phyloP scores from a whole-genome alignment of 2,888 invertebrate species.

The Drosophila testacea region DNA sequence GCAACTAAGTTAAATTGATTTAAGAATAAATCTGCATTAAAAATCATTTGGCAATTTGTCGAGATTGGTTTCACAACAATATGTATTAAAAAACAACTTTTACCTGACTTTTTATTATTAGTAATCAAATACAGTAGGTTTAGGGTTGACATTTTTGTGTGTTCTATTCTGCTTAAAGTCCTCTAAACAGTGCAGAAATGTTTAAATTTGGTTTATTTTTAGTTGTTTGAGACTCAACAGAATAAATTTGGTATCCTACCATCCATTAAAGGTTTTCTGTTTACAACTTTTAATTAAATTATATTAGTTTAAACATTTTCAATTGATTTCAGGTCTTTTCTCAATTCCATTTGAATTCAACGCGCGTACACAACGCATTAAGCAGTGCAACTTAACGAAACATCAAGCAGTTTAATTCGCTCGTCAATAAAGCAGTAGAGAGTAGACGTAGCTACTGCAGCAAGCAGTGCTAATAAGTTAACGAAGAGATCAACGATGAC shows the following conservation, averaged over 20 bases:
- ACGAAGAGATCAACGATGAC: conserved; percentile 46
- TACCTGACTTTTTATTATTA: too few species aligned
- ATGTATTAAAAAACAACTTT: not conserved
- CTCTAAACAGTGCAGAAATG: too few species aligned
- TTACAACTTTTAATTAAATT: too few species aligned
- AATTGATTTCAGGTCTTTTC: too few species aligned
- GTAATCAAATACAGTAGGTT: too few species aligned
- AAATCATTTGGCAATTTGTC: not conserved
- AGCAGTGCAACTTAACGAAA: conserved; percentile 34
- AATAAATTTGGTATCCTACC: too few species aligned
- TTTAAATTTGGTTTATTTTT: too few species aligned
- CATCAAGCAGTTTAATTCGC: conserved; percentile 9
- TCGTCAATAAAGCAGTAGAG: not conserved
- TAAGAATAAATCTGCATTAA: not conserved
- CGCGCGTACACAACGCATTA: conserved; percentile 2
- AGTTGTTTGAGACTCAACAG: too few species aligned
- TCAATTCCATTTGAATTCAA: not conserved
- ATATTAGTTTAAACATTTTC: too few species aligned
- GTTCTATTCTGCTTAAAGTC: too few species aligned
- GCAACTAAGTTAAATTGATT: conserved; percentile 1
- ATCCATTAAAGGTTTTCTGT: too few species aligned
- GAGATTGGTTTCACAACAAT: not conserved
- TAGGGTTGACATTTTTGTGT: too few species aligned
- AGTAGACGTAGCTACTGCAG: not conserved
- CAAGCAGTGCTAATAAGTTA: conserved; percentile 37